These are phyloP conservation scores for Tenthredo livida DNA, from an alignment of 2,888 invertebrate species.

Conservation along the genomic window DNA sequence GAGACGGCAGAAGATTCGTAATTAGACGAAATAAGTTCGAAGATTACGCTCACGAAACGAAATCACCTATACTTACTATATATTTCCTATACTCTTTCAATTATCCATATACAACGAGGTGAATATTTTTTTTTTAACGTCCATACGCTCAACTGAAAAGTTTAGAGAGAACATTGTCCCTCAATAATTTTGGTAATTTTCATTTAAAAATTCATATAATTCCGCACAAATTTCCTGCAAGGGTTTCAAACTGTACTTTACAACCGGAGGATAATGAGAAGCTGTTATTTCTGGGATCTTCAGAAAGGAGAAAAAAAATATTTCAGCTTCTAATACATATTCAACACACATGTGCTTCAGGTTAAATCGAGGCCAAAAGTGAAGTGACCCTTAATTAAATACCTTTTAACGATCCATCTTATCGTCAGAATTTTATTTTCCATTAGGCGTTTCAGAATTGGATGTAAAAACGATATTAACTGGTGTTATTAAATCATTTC, in stretches of 20 bases:
- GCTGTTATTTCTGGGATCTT: background rate
- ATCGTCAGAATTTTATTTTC: background rate
- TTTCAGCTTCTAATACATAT: background rate
- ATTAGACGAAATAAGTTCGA: background rate
- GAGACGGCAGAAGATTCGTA: background rate
- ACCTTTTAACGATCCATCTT: background rate
- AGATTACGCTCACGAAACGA: background rate
- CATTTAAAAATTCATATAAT: background rate
- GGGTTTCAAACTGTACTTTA: background rate
- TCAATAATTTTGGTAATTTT: background rate
- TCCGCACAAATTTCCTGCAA: background rate
- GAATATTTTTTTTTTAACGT: background rate
- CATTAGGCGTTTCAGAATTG: constrained; percentile 1
- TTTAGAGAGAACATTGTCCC: background rate
- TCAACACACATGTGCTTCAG: background rate
- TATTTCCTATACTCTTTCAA: background rate
- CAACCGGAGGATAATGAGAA: background rate
- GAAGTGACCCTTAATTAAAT: constrained; percentile 13
- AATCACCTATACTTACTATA: background rate
- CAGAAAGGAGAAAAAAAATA: background rate
- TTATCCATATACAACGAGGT: background rate
- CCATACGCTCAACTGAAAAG: background rate
- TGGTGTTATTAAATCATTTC: constrained; percentile 17
- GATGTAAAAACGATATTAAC: constrained; percentile 1
- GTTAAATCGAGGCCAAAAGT: background rate